Percentiles rank a stretch among this genome's conserved stretches.
These are phyloP conservation scores for Sminthopsis crassicaudata DNA, from an alignment of 2,113 vertebrate species.

Conservation along the genomic window DNA sequence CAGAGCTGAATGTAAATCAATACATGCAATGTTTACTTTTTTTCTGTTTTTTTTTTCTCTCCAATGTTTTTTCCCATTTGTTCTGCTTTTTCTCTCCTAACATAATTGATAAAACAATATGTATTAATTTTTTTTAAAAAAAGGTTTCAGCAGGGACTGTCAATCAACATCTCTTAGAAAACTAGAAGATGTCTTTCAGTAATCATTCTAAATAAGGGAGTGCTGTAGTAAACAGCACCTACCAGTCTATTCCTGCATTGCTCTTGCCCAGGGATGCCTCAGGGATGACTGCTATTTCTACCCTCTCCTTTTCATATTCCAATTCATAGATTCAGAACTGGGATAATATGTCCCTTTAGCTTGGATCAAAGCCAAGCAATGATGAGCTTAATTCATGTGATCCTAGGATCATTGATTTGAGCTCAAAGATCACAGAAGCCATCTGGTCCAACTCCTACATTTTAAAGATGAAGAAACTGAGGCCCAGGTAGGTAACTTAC, in stretches of 20 bases:
- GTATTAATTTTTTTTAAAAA: too few relatives aligned
- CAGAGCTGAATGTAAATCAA: neutral
- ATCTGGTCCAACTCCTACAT: neutral
- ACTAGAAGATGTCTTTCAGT: neutral
- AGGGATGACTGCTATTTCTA: neutral
- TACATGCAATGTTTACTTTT: too few relatives aligned
- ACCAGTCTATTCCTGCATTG: neutral
- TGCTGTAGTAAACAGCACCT: neutral
- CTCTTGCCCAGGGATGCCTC: neutral
- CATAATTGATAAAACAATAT: too few relatives aligned
- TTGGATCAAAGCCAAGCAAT: neutral
- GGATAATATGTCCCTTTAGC: neutral
- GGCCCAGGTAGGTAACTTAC: neutral
- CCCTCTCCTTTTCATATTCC: neutral
- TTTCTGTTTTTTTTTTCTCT: too few relatives aligned
- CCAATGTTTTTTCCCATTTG: too few relatives aligned
- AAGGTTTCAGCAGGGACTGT: neutral
- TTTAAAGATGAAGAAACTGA: neutral
- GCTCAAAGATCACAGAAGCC: neutral
- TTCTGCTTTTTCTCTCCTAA: too few relatives aligned
- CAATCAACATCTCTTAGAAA: neutral
- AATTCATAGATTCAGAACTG: neutral
- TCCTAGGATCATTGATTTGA: neutral
- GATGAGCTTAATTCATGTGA: neutral
- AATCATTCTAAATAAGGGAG: neutral